Evolutionary conservation across 1,140 invertebrate genomes (phyloP), one percentile per base, ranked within the genome.

Genomic region (Oedothorax gibbosus): DNA sequence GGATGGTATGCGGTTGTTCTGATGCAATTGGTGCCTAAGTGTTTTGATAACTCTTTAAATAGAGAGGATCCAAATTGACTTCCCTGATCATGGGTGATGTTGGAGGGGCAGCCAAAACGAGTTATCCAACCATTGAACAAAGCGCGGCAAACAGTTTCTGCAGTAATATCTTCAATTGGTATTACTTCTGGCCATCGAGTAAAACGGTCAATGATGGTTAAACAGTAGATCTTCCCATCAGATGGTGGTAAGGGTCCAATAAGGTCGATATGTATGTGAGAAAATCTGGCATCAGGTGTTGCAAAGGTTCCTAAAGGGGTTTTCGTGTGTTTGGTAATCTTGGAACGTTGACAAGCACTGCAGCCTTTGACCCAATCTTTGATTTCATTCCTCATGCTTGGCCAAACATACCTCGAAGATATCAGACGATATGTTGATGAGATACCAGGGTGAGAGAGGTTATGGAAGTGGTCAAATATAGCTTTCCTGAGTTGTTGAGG

Each of bases 201-300:
- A 81, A 89, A 91, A 7, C 90, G 83, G 72, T 92, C 90, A 6
- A 91, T 89, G 14, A 89, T 88, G 0, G 91, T 92, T 3, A 92
- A 85, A 15, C 87, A 86, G 81, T 92, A n/a, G n/a, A 92, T 15
- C 50, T 68, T 88, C n/a, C 88, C 89, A 9, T 89, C 49, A 0
- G 87, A 87, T 6, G 69, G 69, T 18, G 90, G 90, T 2, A 93
- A 72, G 0, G 90, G 91, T 0, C 91, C 90, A 12, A 92, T 88
- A 2, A 92, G 87, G 87, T 93, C 91, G 0, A 92, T 9, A 18
- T 73, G 51, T 9, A 54, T 51, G 51, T 73, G 51, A 0, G 8
- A n/a, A 54, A 73, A 73, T 18, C 51, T n/a, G 20, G 51, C 51
- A 73, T 73, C 15, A 73, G n/a, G 14, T 73, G 8, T 10, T 54